Evolutionary conservation across 1,140 invertebrate genomes (phyloP), one percentile per base, ranked within the genome.

Genomic region (Drosophila fuyamai): DNA sequence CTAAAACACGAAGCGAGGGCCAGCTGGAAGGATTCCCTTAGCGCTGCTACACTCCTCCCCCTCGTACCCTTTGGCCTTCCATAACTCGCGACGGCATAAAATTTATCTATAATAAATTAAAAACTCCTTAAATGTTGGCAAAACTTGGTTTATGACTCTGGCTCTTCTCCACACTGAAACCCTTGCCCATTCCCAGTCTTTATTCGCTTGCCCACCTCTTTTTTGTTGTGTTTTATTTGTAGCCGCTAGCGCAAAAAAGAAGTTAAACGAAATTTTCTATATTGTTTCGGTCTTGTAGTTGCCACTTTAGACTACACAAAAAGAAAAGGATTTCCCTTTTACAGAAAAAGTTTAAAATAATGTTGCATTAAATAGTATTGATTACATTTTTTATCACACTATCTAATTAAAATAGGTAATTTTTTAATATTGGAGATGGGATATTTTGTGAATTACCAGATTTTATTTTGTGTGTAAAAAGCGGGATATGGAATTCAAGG

Each of bases 51-150:
- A 36, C 38, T 41, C 65, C 38, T 27, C 23, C 9, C 16, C 14
- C 23, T 16, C 36, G 10, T 12, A 36, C 32, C 46, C 41, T 51
- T 38, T 53, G 38, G 56, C 53, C 53, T 57, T 61, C 54, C 57
- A 58, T 58, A 71, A 71, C 61, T 67, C 57, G 46, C 35, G 63
- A 48, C 36, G 48, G 54, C 77, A 75, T 75, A 75, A 78, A 81
- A 78, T 91, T 76, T 91, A 91, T 91, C 90, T 91, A 91, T 88
- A 91, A 91, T 91, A 91, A 91, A 91, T 91, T 91, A 91, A 91
- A 91, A 91, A 89, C 84, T 91, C 78, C 79, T 91, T 91, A 91
- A 91, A 91, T 90, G 86, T 74, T 85, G 76, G 56, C 74, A 62
- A 70, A 73, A 78, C 74, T 66, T 81, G 61, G 65, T 72, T 72